Percentiles rank a stretch among this genome's conserved stretches.
phyloP scores from a whole-genome alignment of 2,113 vertebrate species.

The Labeo catla region DNA sequence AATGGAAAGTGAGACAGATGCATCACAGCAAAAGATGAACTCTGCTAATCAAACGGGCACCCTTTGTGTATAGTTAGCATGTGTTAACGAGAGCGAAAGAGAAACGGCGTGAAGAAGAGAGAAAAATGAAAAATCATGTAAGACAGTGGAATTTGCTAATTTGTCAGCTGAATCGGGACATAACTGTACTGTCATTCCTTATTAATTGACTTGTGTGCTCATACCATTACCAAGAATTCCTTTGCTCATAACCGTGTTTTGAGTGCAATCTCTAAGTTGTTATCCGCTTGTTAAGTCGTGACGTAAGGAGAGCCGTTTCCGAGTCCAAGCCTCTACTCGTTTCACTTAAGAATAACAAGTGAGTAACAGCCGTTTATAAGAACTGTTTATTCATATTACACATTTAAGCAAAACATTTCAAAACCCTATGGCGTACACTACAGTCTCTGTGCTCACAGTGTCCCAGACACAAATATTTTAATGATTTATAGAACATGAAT shows the following conservation, averaged over 20 bases:
- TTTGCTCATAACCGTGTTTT: background rate
- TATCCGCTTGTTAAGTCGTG: background rate
- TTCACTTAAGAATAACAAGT: no score
- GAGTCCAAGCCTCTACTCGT: no score
- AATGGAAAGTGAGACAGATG: background rate
- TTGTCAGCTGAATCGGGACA: background rate
- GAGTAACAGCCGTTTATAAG: no score
- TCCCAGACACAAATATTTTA: no score
- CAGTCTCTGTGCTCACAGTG: no score
- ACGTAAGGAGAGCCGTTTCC: no score
- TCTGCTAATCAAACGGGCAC: background rate
- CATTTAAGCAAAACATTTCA: no score
- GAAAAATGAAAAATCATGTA: background rate
- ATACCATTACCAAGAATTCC: background rate
- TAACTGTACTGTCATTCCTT: background rate
- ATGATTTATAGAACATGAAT: no score
- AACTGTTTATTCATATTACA: no score
- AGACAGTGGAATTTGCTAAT: background rate
- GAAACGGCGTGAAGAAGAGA: background rate
- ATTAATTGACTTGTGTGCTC: background rate
- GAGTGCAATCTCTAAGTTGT: background rate
- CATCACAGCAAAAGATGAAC: background rate
- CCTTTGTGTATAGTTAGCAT: background rate
- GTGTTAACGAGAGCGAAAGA: conserved; percentile 15
- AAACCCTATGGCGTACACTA: no score